Base-by-base conservation (phyloP, 2,113 vertebrate species). In the Corydoras maculifer region DNA sequence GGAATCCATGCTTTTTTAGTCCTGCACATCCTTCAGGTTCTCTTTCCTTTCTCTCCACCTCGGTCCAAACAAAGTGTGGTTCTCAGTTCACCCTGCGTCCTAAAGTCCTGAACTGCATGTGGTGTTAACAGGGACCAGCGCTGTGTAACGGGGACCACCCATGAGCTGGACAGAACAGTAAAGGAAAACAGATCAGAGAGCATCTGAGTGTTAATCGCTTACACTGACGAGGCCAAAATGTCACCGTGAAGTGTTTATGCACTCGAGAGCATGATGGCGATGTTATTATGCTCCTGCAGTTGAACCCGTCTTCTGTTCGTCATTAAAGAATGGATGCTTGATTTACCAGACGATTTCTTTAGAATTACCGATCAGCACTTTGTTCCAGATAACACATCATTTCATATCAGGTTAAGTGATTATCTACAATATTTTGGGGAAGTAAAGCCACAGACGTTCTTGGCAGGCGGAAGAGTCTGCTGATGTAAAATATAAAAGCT, bases 1-100 rank as follows among this genome's bases (percentile, higher is more conserved):
- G 12, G 10, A 60, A 73, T 73, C 62, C 3, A 73, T 73, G 18
- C 62, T 35, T 48, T 49, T 72, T 65, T 32, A 0, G 12, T 65
- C 14, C 35, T 65, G 18, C 25, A 8, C 14, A 18, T 29, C 29
- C 29, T 59, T 30, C 51, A 49, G 3, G 14, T 50, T 58, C 25
- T 14, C 11, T 11, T 14, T 65, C 30, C 15, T 43, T 18, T 9
- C 53, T n/a, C 18, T 6, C 30, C 2, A 8, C 62, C 31, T 31
- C 48, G 50, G n/a, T 32, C 15, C 6, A 14, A 29, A 51, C 68
- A 63, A 10, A 11, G 8, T 35, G 50, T 63, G 29, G 55, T 66
- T 14, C 30, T 58, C 32, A 5, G 32, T 68, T 68, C 55, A 58
- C 11, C 9, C 55, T 25, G 32, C 10, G 35, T 35, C 3, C 53